Conservation (phyloP, 2,888 invertebrate genomes). For the Biston betularia region DNA sequence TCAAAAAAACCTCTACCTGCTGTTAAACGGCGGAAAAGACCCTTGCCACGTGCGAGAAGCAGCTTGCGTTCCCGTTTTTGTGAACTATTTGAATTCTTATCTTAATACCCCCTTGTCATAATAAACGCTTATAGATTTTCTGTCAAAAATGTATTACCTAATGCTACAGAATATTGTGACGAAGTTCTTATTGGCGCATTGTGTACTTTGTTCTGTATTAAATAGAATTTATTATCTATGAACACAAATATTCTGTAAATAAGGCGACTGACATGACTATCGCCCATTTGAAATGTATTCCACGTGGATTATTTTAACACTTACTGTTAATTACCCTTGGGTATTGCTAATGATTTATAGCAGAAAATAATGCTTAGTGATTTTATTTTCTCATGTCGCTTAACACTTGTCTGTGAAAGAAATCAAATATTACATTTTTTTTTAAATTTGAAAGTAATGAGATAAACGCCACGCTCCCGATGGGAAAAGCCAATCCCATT, state of each 20-base stretch:
- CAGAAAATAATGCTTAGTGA: conserved; percentile 11
- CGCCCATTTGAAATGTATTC: conserved; percentile 39
- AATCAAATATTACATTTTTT: too few species aligned
- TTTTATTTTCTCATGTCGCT: conserved; percentile 11
- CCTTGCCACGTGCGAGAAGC: conserved; percentile 82
- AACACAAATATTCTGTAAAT: conserved; percentile 47
- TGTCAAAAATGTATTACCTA: background rate
- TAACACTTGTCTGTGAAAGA: background rate
- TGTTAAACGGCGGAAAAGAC: conserved; percentile 78
- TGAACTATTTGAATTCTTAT: conserved; percentile 15
- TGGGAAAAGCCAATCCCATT: too few species aligned
- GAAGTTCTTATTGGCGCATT: conserved; percentile 25
- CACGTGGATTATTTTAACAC: conserved; percentile 40
- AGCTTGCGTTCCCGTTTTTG: conserved; percentile 63
- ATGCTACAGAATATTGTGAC: conserved; percentile 7
- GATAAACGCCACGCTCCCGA: too few species aligned
- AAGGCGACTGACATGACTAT: conserved; percentile 39
- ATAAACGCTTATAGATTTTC: background rate
- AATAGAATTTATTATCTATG: conserved; percentile 46
- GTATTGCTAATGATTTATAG: conserved; percentile 29
- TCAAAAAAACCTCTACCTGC: conserved; percentile 81
- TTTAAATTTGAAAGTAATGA: too few species aligned
- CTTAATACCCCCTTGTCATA: conserved; percentile 21
- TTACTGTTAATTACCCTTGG: conserved; percentile 32
- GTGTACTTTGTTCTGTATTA: conserved; percentile 21